Base-by-base conservation (phyloP, 2,888 invertebrate species). In the Druceiella hillmani region DNA sequence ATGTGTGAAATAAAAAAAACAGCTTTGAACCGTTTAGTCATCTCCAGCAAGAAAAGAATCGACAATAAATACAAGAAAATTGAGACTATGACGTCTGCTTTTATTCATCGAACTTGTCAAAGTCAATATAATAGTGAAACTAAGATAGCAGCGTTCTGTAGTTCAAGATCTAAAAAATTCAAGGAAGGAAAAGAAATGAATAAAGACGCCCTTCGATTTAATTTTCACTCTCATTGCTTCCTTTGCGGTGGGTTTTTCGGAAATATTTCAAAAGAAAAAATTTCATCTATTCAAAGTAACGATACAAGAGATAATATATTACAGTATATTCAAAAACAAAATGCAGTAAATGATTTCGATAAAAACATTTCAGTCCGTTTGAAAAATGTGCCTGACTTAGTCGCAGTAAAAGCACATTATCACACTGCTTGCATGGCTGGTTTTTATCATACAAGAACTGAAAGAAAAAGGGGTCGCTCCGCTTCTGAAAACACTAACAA, bases 351-450 rank as follows among this genome's bases (percentile, higher is more conserved):
- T 45, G 44, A 47, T 45, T 47, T 45, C 34, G 44, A 45, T 45
- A 47, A 47, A 47, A 48, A 47, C 25, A 47, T 45, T 45, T 42
- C 35, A 38, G 46, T 45, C 38, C 45, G 43, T 40, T 47, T 47
- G 38, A 29, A 15, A 46, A 46, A 45, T 46, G 45, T 48, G 40
- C 43, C 41, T 36, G 46, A 49, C 44, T 47, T 48, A 44, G 41
- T 46, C 42, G 44, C 40, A 38, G 42, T 44, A 44, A 44, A 50
- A 47, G 46, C 46, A 17, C 47, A 47, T 45, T 50, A 49, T 47
- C 50, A 48, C 45, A 48, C 49, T 41, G 47, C 33, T 50, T 51
- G 50, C 41, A 47, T 48, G 45, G 26, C 49, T 41, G 42, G 14
- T 48, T 49, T 50, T 51, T 50, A 46, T 47, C 40, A 43, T 36